These are phyloP conservation scores for Sebastes trivittatus DNA, from an alignment of 2,797 vertebrate genomes.

Conservation along the genomic window DNA sequence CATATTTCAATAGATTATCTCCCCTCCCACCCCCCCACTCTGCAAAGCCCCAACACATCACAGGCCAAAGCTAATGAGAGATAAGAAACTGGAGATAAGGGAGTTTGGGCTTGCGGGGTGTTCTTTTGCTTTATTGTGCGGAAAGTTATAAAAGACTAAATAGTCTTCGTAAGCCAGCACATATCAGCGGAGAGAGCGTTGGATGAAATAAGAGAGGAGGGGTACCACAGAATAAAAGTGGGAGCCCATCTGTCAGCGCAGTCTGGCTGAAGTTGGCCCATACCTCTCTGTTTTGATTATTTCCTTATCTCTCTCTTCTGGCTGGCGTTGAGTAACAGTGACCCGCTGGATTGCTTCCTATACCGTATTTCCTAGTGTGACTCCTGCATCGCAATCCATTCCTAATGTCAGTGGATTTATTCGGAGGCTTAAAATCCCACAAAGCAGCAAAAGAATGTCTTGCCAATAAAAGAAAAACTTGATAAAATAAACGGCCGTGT, in stretches of 20 bases:
- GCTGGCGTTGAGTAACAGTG: slow-evolving; percentile 69
- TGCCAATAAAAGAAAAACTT: slow-evolving; percentile 6
- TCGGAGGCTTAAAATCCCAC: slow-evolving; percentile 37
- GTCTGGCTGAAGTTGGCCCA: slow-evolving; percentile 67
- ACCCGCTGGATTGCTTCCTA: slow-evolving; percentile 72
- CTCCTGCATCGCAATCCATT: slow-evolving; percentile 51
- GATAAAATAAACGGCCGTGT: slow-evolving; percentile 23
- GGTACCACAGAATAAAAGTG: slow-evolving; percentile 46
- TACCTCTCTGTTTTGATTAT: slow-evolving; percentile 73
- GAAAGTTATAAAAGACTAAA: slow-evolving; percentile 50
- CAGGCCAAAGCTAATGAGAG: slow-evolving; percentile 73
- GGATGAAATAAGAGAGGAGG: slow-evolving; percentile 50
- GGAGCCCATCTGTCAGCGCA: slow-evolving; percentile 65
- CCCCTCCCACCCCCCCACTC: not conserved
- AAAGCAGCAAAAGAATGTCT: slow-evolving; percentile 17
- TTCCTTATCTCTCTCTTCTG: slow-evolving; percentile 75
- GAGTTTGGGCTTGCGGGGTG: slow-evolving; percentile 40
- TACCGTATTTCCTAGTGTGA: slow-evolving; percentile 67
- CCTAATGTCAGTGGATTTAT: slow-evolving; percentile 62
- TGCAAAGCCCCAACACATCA: slow-evolving; percentile 53
- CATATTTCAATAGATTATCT: slow-evolving; percentile 69
- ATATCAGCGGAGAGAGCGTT: slow-evolving; percentile 31
- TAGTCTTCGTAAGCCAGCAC: slow-evolving; percentile 21
- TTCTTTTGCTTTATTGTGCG: slow-evolving; percentile 54
- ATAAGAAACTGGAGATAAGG: slow-evolving; percentile 68